These are phyloP conservation scores for Hippoglossus stenolepis DNA, from an alignment of 2,113 vertebrate genomes.

Conservation along the genomic window DNA sequence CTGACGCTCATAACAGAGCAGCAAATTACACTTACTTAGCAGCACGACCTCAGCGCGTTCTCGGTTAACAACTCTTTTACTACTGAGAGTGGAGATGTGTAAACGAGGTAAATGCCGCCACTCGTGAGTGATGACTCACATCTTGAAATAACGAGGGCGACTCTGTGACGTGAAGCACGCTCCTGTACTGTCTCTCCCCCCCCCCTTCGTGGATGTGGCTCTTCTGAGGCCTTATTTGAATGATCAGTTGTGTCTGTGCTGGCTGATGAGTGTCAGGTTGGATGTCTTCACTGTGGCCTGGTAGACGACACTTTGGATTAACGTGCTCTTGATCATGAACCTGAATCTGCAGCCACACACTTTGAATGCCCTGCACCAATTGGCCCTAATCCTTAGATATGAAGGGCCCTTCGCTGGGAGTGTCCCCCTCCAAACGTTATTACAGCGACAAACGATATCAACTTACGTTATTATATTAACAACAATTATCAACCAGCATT, in stretches of 20 bases:
- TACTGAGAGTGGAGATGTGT: constrained; percentile 30
- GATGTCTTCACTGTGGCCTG: constrained; percentile 2
- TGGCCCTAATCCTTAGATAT: too few species aligned
- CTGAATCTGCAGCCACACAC: background rate
- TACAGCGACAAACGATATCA: too few species aligned
- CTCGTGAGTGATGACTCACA: constrained; percentile 27
- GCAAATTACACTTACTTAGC: background rate
- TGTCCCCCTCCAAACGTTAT: too few species aligned
- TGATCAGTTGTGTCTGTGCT: background rate
- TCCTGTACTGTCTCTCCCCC: too few species aligned
- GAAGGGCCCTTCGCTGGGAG: too few species aligned
- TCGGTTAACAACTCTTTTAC: background rate
- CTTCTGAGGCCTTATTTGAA: background rate
- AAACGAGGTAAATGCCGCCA: background rate
- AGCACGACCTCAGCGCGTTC: background rate
- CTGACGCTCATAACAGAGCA: background rate
- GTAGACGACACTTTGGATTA: constrained; percentile 3
- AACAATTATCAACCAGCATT: too few species aligned
- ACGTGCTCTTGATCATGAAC: background rate
- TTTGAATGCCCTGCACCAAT: background rate
- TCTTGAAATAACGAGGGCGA: constrained; percentile 8
- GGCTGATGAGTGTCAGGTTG: background rate
- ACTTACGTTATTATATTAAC: too few species aligned
- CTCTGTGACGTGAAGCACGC: too few species aligned
- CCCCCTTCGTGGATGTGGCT: background rate